phyloP scores from a whole-genome alignment of 1,140 invertebrate genomes.

The Drosophila murphyi region DNA sequence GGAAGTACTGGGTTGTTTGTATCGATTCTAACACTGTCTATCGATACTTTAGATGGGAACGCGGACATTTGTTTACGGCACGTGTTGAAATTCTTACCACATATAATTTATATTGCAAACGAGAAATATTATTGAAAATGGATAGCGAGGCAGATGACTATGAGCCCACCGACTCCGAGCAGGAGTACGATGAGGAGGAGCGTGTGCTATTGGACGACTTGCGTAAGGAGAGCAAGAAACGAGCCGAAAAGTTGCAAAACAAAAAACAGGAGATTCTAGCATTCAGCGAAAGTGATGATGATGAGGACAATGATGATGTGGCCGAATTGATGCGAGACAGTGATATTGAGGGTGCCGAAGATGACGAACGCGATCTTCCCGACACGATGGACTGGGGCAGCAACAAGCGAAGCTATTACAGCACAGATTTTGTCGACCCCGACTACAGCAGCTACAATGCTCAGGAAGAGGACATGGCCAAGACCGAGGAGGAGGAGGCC shows the following conservation, averaged over 20 bases:
- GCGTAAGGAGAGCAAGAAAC: slow-evolving; percentile 84
- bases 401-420: slow-evolving; percentile 91
- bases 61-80: slow-evolving; percentile 62
- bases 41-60: background rate
- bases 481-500: slow-evolving; percentile 94
- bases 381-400: slow-evolving; percentile 94
- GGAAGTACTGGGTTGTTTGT: too few species aligned
- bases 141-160: slow-evolving; percentile 85
- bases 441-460: slow-evolving; percentile 91
- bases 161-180: slow-evolving; percentile 89
- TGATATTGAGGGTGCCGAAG: slow-evolving; percentile 90
- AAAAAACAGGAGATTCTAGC: slow-evolving; percentile 88
- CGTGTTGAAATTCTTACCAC: slow-evolving; percentile 50
- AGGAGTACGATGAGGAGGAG: slow-evolving; percentile 89
- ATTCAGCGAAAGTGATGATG: slow-evolving; percentile 86
- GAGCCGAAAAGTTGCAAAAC: slow-evolving; percentile 86
- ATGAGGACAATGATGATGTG: slow-evolving; percentile 85
- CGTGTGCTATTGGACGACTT: slow-evolving; percentile 88
- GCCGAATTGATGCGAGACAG: slow-evolving; percentile 86
- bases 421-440: slow-evolving; percentile 94
- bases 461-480: slow-evolving; percentile 89
- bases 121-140: slow-evolving; percentile 27
- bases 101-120: background rate
- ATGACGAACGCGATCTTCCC: slow-evolving; percentile 89
- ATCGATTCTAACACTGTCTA: too few species aligned